Percentiles rank a stretch among this genome's conserved stretches.
Conservation (phyloP, 2,113 vertebrate genomes). For the Numida meleagris region DNA sequence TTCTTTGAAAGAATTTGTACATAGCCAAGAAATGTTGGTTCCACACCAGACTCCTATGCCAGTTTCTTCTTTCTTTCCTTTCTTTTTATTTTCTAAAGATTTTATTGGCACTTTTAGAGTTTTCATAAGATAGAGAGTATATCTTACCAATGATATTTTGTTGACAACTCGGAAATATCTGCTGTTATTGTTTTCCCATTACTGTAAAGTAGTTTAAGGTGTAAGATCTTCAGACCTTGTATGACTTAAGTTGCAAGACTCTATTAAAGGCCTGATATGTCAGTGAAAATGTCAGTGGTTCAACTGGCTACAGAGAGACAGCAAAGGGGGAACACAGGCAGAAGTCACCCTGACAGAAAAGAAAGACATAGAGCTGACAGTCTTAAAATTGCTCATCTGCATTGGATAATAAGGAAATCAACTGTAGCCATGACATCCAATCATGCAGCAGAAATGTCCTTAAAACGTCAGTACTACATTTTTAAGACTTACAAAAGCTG, state of each 20-base stretch:
- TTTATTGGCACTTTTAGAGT: constrained; percentile 4
- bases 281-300: not conserved
- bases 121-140: not conserved
- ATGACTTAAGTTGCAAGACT: not conserved
- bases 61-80: constrained; percentile 15
- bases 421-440: not conserved
- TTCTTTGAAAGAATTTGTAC: constrained; percentile 52
- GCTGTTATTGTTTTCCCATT: not conserved
- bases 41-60: not conserved
- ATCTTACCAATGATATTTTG: not conserved
- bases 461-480: not conserved
- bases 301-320: not conserved
- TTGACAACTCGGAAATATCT: not conserved
- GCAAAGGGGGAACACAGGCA: not conserved
- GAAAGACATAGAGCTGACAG: not conserved
- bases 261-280: accelerated
- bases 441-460: accelerated
- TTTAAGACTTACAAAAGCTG: not conserved
- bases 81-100: constrained; percentile 9
- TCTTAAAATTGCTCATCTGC: accelerated
- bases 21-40: constrained; percentile 32
- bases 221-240: not conserved
- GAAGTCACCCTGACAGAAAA: not conserved
- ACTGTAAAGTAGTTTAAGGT: not conserved
- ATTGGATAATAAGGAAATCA: not conserved